A percentile compares a stretch with the other conserved stretches of the same genome.
phyloP scores from a whole-genome alignment of 2,797 vertebrate genomes.

The Bradypodion ventrale region DNA sequence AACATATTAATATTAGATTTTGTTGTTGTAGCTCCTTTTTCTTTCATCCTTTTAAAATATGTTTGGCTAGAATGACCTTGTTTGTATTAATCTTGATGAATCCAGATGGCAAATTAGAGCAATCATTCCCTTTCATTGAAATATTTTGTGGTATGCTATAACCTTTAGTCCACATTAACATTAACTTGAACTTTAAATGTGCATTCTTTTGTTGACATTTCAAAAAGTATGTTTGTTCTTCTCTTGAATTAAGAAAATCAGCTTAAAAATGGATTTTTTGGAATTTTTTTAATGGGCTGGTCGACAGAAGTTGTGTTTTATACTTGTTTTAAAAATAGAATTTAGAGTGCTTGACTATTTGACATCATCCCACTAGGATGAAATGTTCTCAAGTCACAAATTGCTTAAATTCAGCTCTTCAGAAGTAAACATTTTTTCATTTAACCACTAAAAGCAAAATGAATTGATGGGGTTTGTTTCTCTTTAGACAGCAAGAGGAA shows the following conservation, averaged over 20 bases:
- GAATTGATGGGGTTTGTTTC: constrained; percentile 52
- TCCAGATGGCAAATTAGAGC: background rate
- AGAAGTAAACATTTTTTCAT: constrained; percentile 47
- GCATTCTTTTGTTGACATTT: background rate
- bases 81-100: background rate
- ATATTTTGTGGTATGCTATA: background rate
- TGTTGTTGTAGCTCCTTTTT: background rate
- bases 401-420: constrained; percentile 36
- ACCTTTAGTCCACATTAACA: background rate
- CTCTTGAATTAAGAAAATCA: background rate
- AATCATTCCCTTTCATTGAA: background rate
- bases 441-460: constrained; percentile 44
- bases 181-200: background rate
- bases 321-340: constrained; percentile 30
- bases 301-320: constrained; percentile 9
- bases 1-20: background rate
- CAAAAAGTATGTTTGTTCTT: background rate
- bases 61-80: background rate
- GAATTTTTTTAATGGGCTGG: too few species aligned
- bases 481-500: constrained; percentile 27
- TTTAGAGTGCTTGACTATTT: constrained; percentile 17
- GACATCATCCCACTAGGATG: constrained; percentile 41
- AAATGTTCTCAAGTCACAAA: constrained; percentile 57
- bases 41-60: background rate
- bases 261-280: background rate